Base-by-base conservation (phyloP, 1,140 invertebrate genomes). In the Hylaeus anthracinus region DNA sequence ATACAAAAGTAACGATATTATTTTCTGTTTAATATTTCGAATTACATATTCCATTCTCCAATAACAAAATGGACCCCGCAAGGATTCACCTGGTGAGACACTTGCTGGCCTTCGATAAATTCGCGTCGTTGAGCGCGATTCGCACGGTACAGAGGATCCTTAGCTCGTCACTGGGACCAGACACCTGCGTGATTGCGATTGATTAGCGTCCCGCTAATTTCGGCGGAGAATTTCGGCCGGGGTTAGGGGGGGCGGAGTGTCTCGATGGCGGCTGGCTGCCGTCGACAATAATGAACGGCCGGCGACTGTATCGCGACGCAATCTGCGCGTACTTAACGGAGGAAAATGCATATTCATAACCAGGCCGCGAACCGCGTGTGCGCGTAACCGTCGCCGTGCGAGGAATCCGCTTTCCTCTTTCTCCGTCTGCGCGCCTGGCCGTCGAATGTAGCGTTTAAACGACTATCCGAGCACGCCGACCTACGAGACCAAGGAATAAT, bases 261-360 rank as follows among this genome's bases (percentile, higher is more conserved):
- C 45, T 53, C 79, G 83, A 85, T 81, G 82, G 84, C 83, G 88
- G 89, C 88, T 89, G 85, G 86, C 90, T 92, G 91, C 89, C 90
- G 88, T 89, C 90, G 91, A 93, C 92, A 92, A 93, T 93, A 93
- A 93, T 91, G 92, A 93, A 93, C 92, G 92, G 90, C 90, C 88
- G 75, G 82, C 90, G 88, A 89, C 89, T 91, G 90, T 93, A 93
- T 92, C 92, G 91, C 91, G 88, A 91, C 91, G 91, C 92, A 92
- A 93, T 93, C 92, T 93, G 91, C 91, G 90, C 92, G 92, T 92
- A 93, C 92, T 93, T 93, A 93, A 92, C 92, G 90, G 89, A 87
- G 89, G 88, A 92, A 92, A 92, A 92, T 93, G 91, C 93, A 93
- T 93, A 93, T 93, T 93, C 92, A 93, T 93, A 89, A 89, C 90